phyloP scores from a whole-genome alignment of 2,797 vertebrate species.

The Mycteria americana region DNA sequence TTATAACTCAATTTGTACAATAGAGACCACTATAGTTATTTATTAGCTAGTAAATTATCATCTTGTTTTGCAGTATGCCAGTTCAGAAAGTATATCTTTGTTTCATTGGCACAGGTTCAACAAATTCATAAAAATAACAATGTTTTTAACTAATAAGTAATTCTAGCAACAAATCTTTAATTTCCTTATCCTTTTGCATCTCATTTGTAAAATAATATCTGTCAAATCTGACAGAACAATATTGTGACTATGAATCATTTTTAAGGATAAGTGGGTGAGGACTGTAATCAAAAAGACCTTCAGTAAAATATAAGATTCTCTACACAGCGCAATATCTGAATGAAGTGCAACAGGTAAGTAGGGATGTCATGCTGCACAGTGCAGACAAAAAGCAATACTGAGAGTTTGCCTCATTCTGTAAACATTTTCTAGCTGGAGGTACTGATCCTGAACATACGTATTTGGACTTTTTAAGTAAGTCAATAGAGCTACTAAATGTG shows the following conservation, averaged over 20 bases:
- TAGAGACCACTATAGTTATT: neutral
- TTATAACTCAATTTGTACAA: neutral
- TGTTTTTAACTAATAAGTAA: neutral
- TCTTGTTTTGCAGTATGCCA: neutral
- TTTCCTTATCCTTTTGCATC: neutral
- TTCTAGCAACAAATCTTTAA: neutral
- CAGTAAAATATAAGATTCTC: neutral
- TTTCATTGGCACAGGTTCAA: neutral
- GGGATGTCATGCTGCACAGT: neutral
- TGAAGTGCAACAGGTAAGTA: neutral
- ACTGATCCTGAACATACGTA: neutral
- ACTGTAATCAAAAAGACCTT: neutral
- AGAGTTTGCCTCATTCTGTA: neutral
- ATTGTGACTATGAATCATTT: neutral
- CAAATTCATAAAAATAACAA: neutral
- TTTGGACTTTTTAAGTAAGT: neutral
- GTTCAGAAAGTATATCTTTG: neutral
- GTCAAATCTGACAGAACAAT: neutral
- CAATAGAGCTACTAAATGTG: neutral
- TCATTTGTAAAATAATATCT: neutral
- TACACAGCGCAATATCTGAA: neutral
- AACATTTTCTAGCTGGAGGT: neutral
- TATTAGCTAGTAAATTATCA: neutral
- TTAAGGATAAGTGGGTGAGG: neutral
- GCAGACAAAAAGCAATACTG: neutral